Evolutionary conservation across 2,888 invertebrate genomes (phyloP).

Genomic region (Adelognathus sp.): DNA sequence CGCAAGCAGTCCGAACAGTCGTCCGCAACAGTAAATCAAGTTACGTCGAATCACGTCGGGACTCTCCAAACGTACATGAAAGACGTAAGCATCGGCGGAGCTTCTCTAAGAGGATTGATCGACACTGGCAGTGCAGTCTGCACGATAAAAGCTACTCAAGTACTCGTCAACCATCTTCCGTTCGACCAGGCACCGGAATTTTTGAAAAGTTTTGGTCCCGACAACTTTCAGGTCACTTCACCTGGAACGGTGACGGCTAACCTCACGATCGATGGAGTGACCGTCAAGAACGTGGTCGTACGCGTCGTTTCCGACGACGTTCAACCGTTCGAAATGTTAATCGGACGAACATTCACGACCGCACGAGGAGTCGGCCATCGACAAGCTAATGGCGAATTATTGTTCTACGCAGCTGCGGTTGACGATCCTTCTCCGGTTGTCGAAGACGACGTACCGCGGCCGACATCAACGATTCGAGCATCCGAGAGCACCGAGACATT

Average conservation of each 20-base stretch:
- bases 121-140: slow-evolving; percentile 29
- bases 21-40: neutral
- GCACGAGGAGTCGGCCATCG: neutral
- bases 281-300: neutral
- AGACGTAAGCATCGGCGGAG: neutral
- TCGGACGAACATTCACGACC: neutral
- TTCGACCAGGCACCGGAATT: neutral
- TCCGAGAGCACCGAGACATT: neutral
- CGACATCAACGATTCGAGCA: neutral
- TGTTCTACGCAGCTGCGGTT: neutral
- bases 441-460: neutral
- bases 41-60: neutral
- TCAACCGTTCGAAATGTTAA: neutral
- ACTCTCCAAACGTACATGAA: neutral
- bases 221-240: neutral
- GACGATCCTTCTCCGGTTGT: too few relatives aligned
- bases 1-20: neutral
- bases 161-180: neutral
- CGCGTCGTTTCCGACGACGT: slow-evolving; percentile 5
- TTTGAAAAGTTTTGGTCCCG: neutral
- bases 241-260: neutral
- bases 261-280: slow-evolving; percentile 12
- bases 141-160: slow-evolving; percentile 12
- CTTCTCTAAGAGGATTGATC: neutral
- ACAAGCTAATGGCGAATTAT: neutral